Base-by-base conservation (phyloP, 2,113 vertebrate genomes). In the Melanerpes formicivorus region DNA sequence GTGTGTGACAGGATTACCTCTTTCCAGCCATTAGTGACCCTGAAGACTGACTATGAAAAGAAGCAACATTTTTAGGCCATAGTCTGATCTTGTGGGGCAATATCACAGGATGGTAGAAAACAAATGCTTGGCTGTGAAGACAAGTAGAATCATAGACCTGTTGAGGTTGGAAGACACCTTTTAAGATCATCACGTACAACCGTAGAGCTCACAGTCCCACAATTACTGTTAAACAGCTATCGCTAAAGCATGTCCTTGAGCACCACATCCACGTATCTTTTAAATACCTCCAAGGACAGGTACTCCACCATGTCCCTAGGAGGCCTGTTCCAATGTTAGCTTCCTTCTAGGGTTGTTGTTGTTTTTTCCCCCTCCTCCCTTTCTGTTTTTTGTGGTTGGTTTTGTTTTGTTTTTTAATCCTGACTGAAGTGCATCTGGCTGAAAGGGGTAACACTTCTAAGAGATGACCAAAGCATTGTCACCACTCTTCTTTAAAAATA, bases 401-500 rank as follows among this genome's bases (percentile, higher is more conserved):
- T 66, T 25, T 16, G 22, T 21, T 58, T 48, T 52, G 29, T 9
- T 15, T 80, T 32, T 21, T 7, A 29, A 74, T 46, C 9, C 34
- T 76, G 26, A 63, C 10, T 0, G 1, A 89, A 80, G 16, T 19
- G 26, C 80, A 22, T 79, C 63, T 93, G 71, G 14, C 46, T 84
- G 75, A 75, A 92, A 75, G 13, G 21, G 26, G 15, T 69, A 89
- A 73, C 14, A 17, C 63, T 92, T 86, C 60, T 80, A 93, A 93
- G 62, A 75, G 19, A 3, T 69, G 40, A 50, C 65, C 95, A 90
- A 88, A 94, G 77, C 6, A 26, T 5, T 90, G 65, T 85, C 85
- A 71, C 13, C 55, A 67, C 37, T 18, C 26, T 74, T 71, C 19
- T 6, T 83, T 42, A n/a, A 72, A 87, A 76, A 83, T 74, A 59